These are phyloP conservation scores for Sebastes schlegelii DNA, from an alignment of 2,113 vertebrate genomes.

Conservation along the genomic window DNA sequence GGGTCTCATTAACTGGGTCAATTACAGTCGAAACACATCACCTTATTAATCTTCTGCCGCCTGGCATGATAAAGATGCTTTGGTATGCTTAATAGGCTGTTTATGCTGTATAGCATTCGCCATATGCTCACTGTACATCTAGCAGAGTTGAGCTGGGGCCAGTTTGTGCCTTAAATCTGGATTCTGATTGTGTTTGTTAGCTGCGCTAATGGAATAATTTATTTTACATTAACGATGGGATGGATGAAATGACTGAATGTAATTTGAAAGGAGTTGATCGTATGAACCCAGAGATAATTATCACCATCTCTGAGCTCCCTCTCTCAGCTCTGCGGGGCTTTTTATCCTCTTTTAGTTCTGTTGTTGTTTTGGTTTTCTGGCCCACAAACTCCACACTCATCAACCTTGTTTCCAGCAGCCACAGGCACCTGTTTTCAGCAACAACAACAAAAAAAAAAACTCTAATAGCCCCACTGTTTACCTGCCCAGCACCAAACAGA, in stretches of 20 bases:
- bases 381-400: neutral
- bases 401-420: neutral
- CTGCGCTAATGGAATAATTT: neutral
- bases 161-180: neutral
- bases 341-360: too few relatives aligned
- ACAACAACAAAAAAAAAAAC: neutral
- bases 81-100: slow-evolving; percentile 47
- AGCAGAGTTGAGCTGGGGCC: neutral
- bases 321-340: too few relatives aligned
- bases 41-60: slow-evolving; percentile 69
- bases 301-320: neutral
- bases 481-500: neutral
- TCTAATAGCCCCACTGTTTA: neutral
- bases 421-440: neutral
- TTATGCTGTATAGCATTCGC: slow-evolving; percentile 28
- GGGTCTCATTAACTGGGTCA: slow-evolving; percentile 80
- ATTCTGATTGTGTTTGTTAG: neutral
- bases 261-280: neutral
- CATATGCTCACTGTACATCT: slow-evolving; percentile 27
- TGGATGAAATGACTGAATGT: neutral
- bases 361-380: too few relatives aligned
- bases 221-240: neutral
- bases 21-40: slow-evolving; percentile 71
- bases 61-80: slow-evolving; percentile 56
- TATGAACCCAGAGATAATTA: neutral